A percentile compares a stretch with the other conserved stretches of the same genome.
Evolutionary conservation across 2,888 invertebrate genomes (phyloP).

Genomic region (Athalia circularis): DNA sequence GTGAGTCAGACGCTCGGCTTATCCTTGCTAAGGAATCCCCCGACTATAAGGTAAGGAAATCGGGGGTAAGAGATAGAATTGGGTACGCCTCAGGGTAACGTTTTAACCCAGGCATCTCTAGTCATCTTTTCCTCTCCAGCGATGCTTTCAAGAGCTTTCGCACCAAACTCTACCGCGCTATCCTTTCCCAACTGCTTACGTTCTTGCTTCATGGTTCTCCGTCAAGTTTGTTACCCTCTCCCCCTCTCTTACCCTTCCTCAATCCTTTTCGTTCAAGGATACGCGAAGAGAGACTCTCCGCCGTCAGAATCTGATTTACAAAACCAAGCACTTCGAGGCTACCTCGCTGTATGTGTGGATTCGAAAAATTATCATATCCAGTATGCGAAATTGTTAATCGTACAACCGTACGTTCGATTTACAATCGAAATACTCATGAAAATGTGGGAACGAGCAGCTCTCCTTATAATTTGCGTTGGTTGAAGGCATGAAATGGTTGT

Average conservation of each 20-base stretch:
- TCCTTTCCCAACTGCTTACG: constrained; percentile 21
- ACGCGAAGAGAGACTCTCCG: neutral
- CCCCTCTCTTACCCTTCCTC: neutral
- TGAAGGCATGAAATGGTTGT: constrained; percentile 1
- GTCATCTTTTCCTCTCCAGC: constrained; percentile 18
- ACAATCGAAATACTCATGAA: neutral
- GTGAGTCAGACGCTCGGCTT: constrained; percentile 19
- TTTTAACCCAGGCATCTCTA: constrained; percentile 32
- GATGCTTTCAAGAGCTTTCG: constrained; percentile 34
- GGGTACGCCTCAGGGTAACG: constrained; percentile 35
- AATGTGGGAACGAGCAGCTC: neutral
- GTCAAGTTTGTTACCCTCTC: neutral
- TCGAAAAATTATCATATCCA: neutral
- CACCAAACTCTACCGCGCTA: constrained; percentile 12
- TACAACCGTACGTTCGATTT: neutral
- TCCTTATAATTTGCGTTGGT: constrained; percentile 12
- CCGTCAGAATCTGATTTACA: constrained; percentile 19
- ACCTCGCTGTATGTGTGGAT: neutral
- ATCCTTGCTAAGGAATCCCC: constrained; percentile 10
- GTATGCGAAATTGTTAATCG: neutral
- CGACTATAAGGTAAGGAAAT: neutral
- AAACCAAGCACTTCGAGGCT: constrained; percentile 20
- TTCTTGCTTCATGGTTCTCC: constrained; percentile 4
- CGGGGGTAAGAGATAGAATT: neutral
- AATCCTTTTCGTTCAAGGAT: constrained; percentile 10